Conservation (phyloP, 2,888 invertebrate species). For the Patella ulyssiponensis region DNA sequence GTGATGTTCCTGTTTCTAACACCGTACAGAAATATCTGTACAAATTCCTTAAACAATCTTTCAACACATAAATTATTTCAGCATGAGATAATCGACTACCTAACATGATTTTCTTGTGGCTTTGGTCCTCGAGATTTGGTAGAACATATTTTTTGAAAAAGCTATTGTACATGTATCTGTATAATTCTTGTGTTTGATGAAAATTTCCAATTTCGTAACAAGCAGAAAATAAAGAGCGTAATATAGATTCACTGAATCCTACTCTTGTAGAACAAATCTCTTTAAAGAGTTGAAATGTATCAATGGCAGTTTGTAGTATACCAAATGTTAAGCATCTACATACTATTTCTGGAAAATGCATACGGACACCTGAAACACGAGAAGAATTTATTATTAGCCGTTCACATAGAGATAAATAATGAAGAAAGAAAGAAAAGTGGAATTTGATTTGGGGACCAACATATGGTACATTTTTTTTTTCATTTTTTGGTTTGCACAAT, state of each 20-base stretch:
- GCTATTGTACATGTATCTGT: background rate
- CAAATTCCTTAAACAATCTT: background rate
- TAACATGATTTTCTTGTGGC: background rate
- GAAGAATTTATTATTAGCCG: background rate
- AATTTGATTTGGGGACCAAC: too few relatives aligned
- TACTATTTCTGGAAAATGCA: background rate
- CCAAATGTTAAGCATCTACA: background rate
- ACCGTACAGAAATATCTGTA: background rate
- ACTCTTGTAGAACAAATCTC: background rate
- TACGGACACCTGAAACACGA: background rate
- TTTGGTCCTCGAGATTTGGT: too few relatives aligned
- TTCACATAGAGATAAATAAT: too few relatives aligned
- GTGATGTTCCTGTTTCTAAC: background rate
- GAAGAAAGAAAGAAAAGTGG: too few relatives aligned
- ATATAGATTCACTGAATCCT: background rate
- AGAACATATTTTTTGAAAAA: too few relatives aligned
- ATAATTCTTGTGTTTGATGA: background rate
- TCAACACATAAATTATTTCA: background rate
- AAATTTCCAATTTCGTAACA: background rate
- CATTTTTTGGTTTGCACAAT: too few relatives aligned
- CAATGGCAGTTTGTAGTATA: background rate
- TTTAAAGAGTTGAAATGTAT: background rate
- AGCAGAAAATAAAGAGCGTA: constrained; percentile 1
- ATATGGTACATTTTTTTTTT: too few relatives aligned
- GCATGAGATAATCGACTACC: background rate